Percentiles rank a stretch among this genome's conserved stretches.
phyloP scores from a whole-genome alignment of 2,888 invertebrate species.

The Cheilosia impressa region DNA sequence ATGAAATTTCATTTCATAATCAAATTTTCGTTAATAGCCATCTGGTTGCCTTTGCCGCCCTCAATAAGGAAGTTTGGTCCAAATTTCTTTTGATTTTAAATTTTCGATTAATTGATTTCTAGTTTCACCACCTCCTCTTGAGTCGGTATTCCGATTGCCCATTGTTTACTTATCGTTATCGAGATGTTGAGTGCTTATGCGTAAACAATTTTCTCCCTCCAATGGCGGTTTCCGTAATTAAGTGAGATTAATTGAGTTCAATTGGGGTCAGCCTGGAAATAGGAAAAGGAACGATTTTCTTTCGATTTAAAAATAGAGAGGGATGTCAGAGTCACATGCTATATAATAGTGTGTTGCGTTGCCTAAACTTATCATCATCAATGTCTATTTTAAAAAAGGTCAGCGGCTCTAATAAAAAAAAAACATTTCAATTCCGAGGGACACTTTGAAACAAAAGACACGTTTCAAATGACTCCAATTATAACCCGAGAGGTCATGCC shows the following conservation, averaged over 20 bases:
- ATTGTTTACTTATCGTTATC: neutral
- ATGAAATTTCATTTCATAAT: conserved; percentile 12
- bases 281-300: neutral
- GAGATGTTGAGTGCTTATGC: neutral
- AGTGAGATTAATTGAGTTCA: conserved; percentile 50
- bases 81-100: conserved; percentile 42
- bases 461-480: conserved; percentile 6
- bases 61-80: conserved; percentile 20
- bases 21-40: conserved; percentile 26
- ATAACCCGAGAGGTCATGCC: conserved; percentile 3
- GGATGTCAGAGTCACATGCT: neutral
- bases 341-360: neutral
- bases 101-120: conserved; percentile 45
- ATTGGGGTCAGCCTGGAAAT: conserved; percentile 35
- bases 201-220: conserved; percentile 11
- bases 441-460: neutral
- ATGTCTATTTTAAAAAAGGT: neutral
- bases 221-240: conserved; percentile 32
- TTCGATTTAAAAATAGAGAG: neutral
- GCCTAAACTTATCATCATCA: neutral
- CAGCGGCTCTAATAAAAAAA: conserved; percentile 8
- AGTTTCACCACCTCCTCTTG: neutral
- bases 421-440: neutral
- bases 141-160: neutral
- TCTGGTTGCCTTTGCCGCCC: conserved; percentile 29